Evolutionary conservation across 2,113 vertebrate species (phyloP).

Genomic region (Sinocyclocheilus anophthalmus): DNA sequence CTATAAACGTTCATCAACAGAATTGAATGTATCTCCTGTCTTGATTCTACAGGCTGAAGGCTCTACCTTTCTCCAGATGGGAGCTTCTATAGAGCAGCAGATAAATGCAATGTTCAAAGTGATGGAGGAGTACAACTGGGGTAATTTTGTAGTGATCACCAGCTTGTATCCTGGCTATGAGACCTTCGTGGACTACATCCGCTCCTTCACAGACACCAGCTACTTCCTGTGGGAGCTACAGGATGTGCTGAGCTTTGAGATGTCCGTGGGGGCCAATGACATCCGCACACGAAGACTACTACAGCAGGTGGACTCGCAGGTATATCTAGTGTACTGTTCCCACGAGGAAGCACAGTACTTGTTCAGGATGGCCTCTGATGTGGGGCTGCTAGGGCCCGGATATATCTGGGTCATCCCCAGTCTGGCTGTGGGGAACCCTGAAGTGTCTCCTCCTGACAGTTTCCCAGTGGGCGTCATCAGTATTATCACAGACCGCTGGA

Average conservation of each 20-base stretch:
- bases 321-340: conserved; percentile 92
- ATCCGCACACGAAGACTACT: conserved; percentile 82
- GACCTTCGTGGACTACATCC: conserved; percentile 88
- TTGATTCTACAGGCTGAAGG: conserved; percentile 81
- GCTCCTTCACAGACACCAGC: conserved; percentile 88
- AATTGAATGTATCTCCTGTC: background rate
- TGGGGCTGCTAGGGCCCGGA: conserved; percentile 88
- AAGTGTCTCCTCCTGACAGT: conserved; percentile 78
- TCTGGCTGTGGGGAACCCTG: conserved; percentile 88
- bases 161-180: conserved; percentile 91
- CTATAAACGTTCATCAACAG: background rate
- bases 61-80: conserved; percentile 94
- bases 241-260: conserved; percentile 89
- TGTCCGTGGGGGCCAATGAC: conserved; percentile 84
- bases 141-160: conserved; percentile 92
- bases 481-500: conserved; percentile 92
- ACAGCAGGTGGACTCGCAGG: conserved; percentile 91
- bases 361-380: conserved; percentile 85
- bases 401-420: conserved; percentile 95
- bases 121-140: conserved; percentile 96
- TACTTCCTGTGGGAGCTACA: conserved; percentile 92
- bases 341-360: conserved; percentile 90
- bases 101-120: conserved; percentile 96
- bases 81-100: conserved; percentile 94
- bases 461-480: conserved; percentile 95